Conservation (phyloP, 30 jellyfish, hydroid and myxozoan species). For the Aurelia sp. region DNA sequence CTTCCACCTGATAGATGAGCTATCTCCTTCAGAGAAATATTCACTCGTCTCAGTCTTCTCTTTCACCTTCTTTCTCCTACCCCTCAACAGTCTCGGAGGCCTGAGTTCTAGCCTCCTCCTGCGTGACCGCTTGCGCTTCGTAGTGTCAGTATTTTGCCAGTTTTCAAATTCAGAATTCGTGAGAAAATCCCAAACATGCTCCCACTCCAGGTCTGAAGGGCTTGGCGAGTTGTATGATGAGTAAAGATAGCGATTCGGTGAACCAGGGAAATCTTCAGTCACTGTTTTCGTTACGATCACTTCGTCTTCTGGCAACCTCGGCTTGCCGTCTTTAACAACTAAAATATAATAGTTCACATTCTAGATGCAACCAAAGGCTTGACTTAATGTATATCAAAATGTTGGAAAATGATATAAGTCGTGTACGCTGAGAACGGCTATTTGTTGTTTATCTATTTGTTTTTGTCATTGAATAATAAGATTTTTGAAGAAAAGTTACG, state of each 20-base stretch:
- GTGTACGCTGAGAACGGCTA: no score
- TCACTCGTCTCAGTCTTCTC: slow-evolving; percentile 70
- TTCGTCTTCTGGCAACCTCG: slow-evolving; percentile 93
- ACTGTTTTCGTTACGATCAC: slow-evolving; percentile 79
- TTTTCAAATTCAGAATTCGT: slow-evolving; percentile 87
- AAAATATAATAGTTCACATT: neutral
- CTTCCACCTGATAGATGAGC: slow-evolving; percentile 83
- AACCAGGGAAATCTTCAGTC: slow-evolving; percentile 87
- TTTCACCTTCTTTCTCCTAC: slow-evolving; percentile 35
- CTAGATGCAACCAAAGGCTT: no score
- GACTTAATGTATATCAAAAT: no score
- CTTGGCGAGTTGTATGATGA: slow-evolving; percentile 97
- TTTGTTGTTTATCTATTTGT: no score
- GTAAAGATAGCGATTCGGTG: slow-evolving; percentile 91
- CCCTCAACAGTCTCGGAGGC: slow-evolving; percentile 46
- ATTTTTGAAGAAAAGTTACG: no score
- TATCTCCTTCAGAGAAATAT: slow-evolving; percentile 78
- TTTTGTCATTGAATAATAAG: no score
- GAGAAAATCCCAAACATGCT: slow-evolving; percentile 98
- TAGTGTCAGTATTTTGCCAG: slow-evolving; percentile 63
- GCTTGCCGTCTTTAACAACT: slow-evolving; percentile 94
- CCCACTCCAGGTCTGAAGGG: slow-evolving; percentile 99
- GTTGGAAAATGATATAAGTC: no score
- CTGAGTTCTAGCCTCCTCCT: slow-evolving; percentile 54
- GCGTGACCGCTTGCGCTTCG: slow-evolving; percentile 53